Conservation (phyloP, 1,140 invertebrate genomes). For the Formica exsecta region DNA sequence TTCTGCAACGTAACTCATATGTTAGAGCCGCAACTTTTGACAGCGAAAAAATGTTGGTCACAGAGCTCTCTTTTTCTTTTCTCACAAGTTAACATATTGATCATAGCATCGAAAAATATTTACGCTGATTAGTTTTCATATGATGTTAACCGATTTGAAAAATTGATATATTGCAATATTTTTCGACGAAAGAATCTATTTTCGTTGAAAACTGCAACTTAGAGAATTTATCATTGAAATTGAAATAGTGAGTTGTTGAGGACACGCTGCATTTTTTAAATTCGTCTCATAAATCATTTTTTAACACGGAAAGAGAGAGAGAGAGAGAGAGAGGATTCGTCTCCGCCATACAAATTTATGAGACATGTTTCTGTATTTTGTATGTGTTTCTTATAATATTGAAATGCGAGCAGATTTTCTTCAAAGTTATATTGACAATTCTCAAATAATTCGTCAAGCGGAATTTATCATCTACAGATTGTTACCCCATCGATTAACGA, state of each 20-base stretch:
- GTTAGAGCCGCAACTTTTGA: conserved; percentile 42
- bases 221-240: neutral
- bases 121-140: neutral
- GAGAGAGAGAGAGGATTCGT: too few relatives aligned
- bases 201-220: too few relatives aligned
- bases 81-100: neutral
- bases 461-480: conserved; percentile 60
- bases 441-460: neutral
- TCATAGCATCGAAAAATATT: neutral
- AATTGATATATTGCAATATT: too few relatives aligned
- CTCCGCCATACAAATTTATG: too few relatives aligned
- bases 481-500: conserved; percentile 65
- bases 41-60: conserved; percentile 22
- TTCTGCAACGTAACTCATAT: conserved; percentile 51
- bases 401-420: neutral
- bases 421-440: neutral
- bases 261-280: neutral
- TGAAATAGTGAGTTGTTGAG: neutral
- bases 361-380: too few relatives aligned
- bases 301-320: too few relatives aligned
- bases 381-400: conserved; percentile 11
- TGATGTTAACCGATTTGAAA: neutral
- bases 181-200: too few relatives aligned
- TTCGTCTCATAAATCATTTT: neutral
- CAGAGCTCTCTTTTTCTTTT: neutral